Evolutionary conservation across 1,140 invertebrate genomes (phyloP), one percentile per base, ranked within the genome.

Genomic region (Drosophila tropicalis): DNA sequence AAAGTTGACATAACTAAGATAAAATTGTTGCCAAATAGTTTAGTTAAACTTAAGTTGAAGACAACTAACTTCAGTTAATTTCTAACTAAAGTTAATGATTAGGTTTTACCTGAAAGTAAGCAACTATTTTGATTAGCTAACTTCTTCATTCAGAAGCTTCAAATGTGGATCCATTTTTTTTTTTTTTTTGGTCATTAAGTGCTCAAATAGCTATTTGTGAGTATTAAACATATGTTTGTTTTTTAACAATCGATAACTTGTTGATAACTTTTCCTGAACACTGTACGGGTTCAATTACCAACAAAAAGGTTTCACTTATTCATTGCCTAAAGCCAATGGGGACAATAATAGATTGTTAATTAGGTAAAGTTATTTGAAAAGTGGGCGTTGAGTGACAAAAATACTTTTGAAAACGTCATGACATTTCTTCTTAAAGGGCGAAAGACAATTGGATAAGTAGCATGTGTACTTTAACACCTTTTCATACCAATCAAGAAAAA

Each of bases 371-470:
- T 51, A 9, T 12, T 19, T 19, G 9, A 19, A 51, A 47, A 51
- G 9, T 22, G 17, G 44, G 44, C 13, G 44, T 51, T 12, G 19
- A 22, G 44, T 51, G 44, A 51, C 44, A 51, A 51, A 51, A 51
- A 51, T 51, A 51, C 44, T 12, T 51, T 22, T 47, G 44, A 47
- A 47, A 17, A 47, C 44, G 7, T 47, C 15, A 9, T 51, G 44
- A 51, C 44, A 51, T 51, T 51, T 51, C 10, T 3, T 10, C 44
- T 12, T 22, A n/a, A 51, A 51, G 36, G 36, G 36, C 44, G 7
- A 19, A 47, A 47, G 17, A 10, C 9, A 51, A 22, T 22, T 51
- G 44, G 9, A 2, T 22, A 51, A 51, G 44, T 51, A 22, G 17
- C 44, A 51, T n/a, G 10, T 51, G 44, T 22, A 10, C 2, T 10